Conservation (phyloP, 2,113 vertebrate genomes). For the Microtus oregoni region DNA sequence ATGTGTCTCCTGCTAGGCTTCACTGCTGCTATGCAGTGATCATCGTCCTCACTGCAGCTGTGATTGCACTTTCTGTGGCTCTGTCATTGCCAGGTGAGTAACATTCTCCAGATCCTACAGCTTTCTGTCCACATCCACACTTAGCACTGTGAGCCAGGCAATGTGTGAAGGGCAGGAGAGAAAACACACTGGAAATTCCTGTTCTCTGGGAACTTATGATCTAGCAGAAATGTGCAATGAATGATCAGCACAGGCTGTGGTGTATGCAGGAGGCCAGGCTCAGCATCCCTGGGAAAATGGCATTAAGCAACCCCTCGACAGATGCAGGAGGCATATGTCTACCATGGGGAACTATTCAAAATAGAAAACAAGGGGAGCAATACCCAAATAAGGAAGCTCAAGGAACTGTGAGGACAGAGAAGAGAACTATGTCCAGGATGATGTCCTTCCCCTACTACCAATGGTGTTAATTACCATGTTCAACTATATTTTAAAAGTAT, state of each 20-base stretch:
- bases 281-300: background rate
- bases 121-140: background rate
- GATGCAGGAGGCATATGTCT: too few species aligned
- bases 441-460: background rate
- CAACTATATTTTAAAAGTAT: background rate
- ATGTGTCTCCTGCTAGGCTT: accelerated
- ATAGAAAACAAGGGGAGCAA: background rate
- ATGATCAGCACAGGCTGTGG: background rate
- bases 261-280: background rate
- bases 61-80: accelerated
- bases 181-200: background rate
- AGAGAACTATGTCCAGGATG: accelerated
- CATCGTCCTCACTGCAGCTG: accelerated
- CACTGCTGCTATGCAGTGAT: accelerated
- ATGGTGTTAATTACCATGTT: background rate
- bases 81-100: background rate
- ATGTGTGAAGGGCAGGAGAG: background rate
- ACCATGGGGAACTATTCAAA: too few species aligned
- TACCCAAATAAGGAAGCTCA: background rate
- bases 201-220: background rate
- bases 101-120: background rate
- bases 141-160: background rate
- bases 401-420: background rate
- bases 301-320: background rate
- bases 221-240: background rate